A percentile compares a stretch with the other conserved stretches of the same genome.
Conservation (phyloP, 2,797 vertebrate genomes). For the Mormyrops attenuatus region DNA sequence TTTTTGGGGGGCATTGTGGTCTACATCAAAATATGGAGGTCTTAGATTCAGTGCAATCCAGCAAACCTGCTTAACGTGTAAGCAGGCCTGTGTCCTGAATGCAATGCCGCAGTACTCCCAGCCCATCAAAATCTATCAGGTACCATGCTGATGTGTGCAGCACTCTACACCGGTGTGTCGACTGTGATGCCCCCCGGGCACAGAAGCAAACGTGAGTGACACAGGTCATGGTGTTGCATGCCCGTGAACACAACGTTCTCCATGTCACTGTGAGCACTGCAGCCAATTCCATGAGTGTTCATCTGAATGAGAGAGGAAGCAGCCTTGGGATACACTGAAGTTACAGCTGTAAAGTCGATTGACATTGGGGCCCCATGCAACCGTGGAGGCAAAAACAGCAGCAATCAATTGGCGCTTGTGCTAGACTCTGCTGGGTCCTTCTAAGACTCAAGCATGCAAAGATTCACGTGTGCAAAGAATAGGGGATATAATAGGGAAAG, state of each 20-base stretch:
- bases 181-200: not conserved
- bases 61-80: not conserved
- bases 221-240: not conserved
- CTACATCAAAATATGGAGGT: not conserved
- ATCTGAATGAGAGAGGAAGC: not conserved
- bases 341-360: conserved; percentile 47
- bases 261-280: not conserved
- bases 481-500: not conserved
- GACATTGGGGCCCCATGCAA: conserved; percentile 38
- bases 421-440: conserved; percentile 41
- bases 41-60: not conserved
- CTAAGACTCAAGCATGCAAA: not conserved
- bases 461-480: not conserved
- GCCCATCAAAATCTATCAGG: not conserved
- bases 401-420: conserved; percentile 63
- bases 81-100: not conserved
- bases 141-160: not conserved
- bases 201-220: not conserved
- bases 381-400: conserved; percentile 58
- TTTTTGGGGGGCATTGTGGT: not conserved
- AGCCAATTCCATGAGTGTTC: not conserved
- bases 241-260: not conserved
- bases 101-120: not conserved
- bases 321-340: conserved; percentile 16
- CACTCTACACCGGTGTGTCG: not conserved